Conservation (phyloP, 1,140 invertebrate genomes). For the Drosophila mayri region DNA sequence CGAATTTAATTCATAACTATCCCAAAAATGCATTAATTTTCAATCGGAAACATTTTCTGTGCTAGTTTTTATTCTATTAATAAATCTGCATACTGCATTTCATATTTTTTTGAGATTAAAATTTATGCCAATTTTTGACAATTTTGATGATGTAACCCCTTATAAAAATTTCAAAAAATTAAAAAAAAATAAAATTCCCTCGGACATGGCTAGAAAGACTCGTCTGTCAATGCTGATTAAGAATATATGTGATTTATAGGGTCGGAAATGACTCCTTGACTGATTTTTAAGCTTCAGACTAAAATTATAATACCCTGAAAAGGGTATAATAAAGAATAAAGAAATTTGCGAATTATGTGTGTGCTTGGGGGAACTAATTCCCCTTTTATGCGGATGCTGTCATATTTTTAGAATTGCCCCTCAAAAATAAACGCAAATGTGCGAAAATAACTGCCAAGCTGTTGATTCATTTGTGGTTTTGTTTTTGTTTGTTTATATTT, state of each 20-base stretch:
- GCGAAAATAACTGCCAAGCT: conserved; percentile 10
- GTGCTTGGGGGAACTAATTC: background rate
- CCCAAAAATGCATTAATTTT: background rate
- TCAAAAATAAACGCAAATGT: conserved; percentile 10
- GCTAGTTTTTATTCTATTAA: background rate
- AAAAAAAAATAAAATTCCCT: no score
- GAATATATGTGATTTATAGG: background rate
- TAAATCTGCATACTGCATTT: background rate
- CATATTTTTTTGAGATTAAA: background rate
- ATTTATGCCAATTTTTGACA: background rate
- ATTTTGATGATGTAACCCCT: background rate
- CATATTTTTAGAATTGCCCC: conserved; percentile 25
- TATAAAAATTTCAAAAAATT: background rate
- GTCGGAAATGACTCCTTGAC: background rate
- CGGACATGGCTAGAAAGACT: background rate
- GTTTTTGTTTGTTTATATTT: conserved; percentile 1
- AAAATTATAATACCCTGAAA: background rate
- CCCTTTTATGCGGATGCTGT: conserved; percentile 24
- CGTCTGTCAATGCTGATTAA: background rate
- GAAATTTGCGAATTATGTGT: background rate
- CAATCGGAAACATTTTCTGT: background rate
- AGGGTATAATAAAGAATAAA: background rate
- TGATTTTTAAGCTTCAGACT: background rate
- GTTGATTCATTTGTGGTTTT: background rate
- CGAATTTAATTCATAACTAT: background rate